phyloP scores from a whole-genome alignment of 1,140 invertebrate genomes.

The Drosophila nebulosa region DNA sequence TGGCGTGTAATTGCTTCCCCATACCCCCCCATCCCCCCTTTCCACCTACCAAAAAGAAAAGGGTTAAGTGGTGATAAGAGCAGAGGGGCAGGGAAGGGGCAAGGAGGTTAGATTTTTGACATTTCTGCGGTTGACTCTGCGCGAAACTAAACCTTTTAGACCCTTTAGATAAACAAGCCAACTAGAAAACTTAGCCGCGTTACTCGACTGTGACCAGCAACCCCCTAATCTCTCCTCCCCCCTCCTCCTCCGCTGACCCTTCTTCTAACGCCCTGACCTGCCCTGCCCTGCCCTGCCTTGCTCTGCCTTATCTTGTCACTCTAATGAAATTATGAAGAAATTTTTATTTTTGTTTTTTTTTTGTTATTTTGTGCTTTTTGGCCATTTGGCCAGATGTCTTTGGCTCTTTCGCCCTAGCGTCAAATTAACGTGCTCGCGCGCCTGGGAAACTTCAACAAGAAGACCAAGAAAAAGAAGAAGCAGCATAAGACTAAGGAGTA shows the following conservation, averaged over 20 bases:
- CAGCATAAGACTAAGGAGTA: too few relatives aligned
- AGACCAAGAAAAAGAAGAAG: neutral
- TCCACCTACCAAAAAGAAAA: neutral
- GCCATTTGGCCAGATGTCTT: conserved; percentile 47
- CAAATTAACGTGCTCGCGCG: conserved; percentile 49
- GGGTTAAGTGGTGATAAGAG: neutral
- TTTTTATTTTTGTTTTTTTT: conserved; percentile 21
- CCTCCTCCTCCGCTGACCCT: neutral
- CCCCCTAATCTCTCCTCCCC: neutral
- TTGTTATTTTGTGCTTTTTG: conserved; percentile 12
- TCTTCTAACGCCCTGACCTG: neutral
- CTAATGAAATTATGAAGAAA: conserved; percentile 55
- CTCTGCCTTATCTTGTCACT: neutral
- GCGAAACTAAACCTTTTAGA: neutral
- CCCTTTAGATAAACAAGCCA: conserved; percentile 30
- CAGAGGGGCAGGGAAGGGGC: neutral
- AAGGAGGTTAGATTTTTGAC: neutral
- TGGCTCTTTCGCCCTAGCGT: conserved; percentile 7
- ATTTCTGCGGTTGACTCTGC: neutral
- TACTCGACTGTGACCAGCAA: conserved; percentile 50
- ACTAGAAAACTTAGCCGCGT: conserved; percentile 35
- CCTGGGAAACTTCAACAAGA: conserved; percentile 50
- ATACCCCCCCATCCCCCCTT: too few relatives aligned
- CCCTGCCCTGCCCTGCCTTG: neutral
- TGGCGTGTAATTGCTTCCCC: conserved; percentile 17